These are phyloP conservation scores for Vidua macroura DNA, from an alignment of 2,113 vertebrate genomes.

Conservation along the genomic window DNA sequence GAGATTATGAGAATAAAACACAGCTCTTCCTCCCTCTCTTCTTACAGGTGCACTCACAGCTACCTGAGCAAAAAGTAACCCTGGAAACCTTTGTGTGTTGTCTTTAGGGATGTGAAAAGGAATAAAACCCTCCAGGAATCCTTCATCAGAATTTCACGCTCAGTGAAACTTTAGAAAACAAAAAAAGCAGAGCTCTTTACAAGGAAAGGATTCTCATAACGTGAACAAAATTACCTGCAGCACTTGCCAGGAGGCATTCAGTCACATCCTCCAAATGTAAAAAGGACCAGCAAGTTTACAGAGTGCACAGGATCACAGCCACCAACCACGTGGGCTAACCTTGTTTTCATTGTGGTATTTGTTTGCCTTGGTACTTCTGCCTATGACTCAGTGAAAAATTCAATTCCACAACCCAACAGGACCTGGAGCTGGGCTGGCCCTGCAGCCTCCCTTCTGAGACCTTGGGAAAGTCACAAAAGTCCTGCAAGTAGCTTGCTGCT, in stretches of 20 bases:
- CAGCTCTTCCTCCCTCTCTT: neutral
- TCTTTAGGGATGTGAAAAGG: neutral
- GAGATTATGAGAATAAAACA: neutral
- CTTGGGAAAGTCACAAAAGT: neutral
- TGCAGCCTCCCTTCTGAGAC: neutral
- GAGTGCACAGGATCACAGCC: neutral
- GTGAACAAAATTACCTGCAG: neutral
- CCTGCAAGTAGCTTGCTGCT: neutral
- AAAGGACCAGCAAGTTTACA: neutral
- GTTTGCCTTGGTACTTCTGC: neutral
- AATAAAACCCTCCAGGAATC: neutral
- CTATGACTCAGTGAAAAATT: neutral
- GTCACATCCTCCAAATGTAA: neutral
- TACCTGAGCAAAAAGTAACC: neutral
- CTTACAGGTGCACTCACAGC: neutral
- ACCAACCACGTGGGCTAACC: neutral
- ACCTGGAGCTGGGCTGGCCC: neutral
- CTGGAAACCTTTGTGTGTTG: neutral
- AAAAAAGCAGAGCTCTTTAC: neutral
- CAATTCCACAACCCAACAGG: neutral
- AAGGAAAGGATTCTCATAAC: neutral
- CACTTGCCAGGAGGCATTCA: neutral
- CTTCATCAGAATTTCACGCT: neutral
- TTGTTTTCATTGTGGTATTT: neutral
- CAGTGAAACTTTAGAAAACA: neutral